Conservation (phyloP, 2,888 invertebrate species). For the Tenthredo livida region DNA sequence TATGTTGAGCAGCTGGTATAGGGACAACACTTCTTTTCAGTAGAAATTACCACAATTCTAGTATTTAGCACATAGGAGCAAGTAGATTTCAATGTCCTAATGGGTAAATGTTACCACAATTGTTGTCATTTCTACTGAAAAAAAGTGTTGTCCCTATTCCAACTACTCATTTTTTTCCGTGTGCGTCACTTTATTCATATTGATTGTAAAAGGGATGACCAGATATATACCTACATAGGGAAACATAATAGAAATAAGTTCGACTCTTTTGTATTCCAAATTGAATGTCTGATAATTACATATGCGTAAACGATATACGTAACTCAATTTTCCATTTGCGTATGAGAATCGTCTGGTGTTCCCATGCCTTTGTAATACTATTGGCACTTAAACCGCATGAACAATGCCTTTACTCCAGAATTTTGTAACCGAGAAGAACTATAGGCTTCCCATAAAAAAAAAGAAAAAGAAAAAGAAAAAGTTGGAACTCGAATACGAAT, state of each 20-base stretch:
- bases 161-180: too few relatives aligned
- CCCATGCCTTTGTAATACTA: neutral
- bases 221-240: too few relatives aligned
- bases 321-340: slow-evolving; percentile 4
- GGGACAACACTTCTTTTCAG: too few relatives aligned
- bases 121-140: too few relatives aligned
- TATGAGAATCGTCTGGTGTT: neutral
- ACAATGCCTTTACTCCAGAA: neutral
- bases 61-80: too few relatives aligned
- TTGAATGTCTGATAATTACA: neutral
- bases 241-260: neutral
- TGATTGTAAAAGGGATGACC: neutral
- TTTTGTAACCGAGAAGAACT: neutral
- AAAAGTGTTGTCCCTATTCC: too few relatives aligned
- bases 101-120: too few relatives aligned
- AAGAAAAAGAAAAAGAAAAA: neutral
- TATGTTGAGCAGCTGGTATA: too few relatives aligned
- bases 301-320: neutral
- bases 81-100: too few relatives aligned
- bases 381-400: neutral
- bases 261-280: neutral
- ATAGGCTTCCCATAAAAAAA: neutral
- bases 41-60: too few relatives aligned
- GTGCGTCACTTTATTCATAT: neutral
- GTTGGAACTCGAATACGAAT: neutral